Percentiles rank a stretch among this genome's conserved stretches.
Evolutionary conservation across 2,888 invertebrate genomes (phyloP).

Genomic region (Smittia aterrima): DNA sequence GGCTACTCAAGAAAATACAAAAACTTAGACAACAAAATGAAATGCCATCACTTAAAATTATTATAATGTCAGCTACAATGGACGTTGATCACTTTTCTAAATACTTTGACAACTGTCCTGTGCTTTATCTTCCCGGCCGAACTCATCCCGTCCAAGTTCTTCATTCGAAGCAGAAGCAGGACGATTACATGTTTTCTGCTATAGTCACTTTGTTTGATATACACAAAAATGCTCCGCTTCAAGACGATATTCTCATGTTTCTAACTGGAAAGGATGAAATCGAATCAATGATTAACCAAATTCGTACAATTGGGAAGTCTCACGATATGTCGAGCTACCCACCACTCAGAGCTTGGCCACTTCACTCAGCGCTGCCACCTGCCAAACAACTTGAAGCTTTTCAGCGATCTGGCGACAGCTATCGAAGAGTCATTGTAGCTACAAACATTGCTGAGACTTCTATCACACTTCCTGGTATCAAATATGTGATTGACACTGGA

Average conservation of each 20-base stretch:
- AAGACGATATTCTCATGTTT: slow-evolving; percentile 88
- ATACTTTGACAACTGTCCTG: slow-evolving; percentile 84
- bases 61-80: slow-evolving; percentile 96
- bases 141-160: slow-evolving; percentile 77
- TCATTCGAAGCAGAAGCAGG: slow-evolving; percentile 68
- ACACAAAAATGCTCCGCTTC: slow-evolving; percentile 74
- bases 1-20: slow-evolving; percentile 87
- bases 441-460: slow-evolving; percentile 99
- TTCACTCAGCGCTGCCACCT: slow-evolving; percentile 88
- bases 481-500: slow-evolving; percentile 88
- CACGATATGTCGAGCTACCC: slow-evolving; percentile 60
- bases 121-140: slow-evolving; percentile 86
- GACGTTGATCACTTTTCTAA: slow-evolving; percentile 88
- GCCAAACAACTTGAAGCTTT: slow-evolving; percentile 86
- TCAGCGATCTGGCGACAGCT: slow-evolving; percentile 66
- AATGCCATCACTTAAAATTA: slow-evolving; percentile 52
- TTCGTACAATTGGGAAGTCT: slow-evolving; percentile 67
- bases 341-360: slow-evolving; percentile 73
- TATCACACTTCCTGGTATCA: slow-evolving; percentile 89
- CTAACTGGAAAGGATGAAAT: slow-evolving; percentile 97
- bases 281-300: slow-evolving; percentile 75
- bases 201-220: slow-evolving; percentile 87
- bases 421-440: slow-evolving; percentile 87
- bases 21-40: slow-evolving; percentile 57
- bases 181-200: slow-evolving; percentile 81